Base-by-base conservation (phyloP, 2,888 invertebrate genomes). In the Protophormia terraenovae region DNA sequence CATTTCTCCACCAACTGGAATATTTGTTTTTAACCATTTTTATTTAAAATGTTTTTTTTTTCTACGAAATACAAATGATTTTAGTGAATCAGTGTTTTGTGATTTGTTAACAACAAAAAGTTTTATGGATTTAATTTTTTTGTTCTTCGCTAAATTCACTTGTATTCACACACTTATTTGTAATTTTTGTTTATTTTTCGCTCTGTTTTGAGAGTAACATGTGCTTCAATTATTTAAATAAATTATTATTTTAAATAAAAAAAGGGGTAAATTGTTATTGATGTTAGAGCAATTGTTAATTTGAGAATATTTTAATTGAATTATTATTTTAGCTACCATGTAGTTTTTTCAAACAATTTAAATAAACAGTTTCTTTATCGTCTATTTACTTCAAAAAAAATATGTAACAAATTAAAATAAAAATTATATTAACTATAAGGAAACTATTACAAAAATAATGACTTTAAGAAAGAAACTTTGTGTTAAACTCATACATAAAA, bases 1-100 rank as follows among this genome's bases (percentile, higher is more conserved):
- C 83, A 83, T 62, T 77, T 58, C 64, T 50, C n/a, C 67, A 71
- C 29, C 62, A 71, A 67, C 60, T 45, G 66, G 41, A 69, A 32
- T 75, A 41, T 81, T 69, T 82, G 62, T 55, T 29, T 66, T 66
- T 45, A 45, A 7, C 27, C 41, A 35, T 38, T 62, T 35, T n/a
- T 71, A 22, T 35, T 64, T 64, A 16, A 24, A 55, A 24, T 55
- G 27, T 66, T 19, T 67, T 50, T 69, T 67, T 32, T 35, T 29
- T 62, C 19, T 38, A 3, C 27, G 47, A 78, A 78, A 77, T 60
- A 41, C 38, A 45, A 77, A 24, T 35, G 35, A 12, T 69, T 69
- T 27, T 41, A 62, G 60, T 62, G 62, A 58, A 72, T 60, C 55
- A 60, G 55, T 66, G 32, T 66, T 62, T 76, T 76, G 45, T 41